Evolutionary conservation across 1,140 invertebrate species (phyloP).

Genomic region (Trachymyrmex cornetzi): DNA sequence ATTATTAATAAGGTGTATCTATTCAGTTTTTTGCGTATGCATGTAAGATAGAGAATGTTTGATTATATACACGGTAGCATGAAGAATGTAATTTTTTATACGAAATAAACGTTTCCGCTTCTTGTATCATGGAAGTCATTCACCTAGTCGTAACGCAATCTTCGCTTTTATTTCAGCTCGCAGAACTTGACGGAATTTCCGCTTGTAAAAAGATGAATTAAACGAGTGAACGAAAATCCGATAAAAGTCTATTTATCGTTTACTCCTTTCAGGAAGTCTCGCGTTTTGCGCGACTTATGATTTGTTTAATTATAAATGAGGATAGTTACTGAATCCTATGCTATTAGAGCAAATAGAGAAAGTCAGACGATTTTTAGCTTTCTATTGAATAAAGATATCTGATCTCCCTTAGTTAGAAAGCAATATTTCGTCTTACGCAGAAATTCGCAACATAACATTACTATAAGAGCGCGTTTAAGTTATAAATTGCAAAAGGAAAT

Average conservation of each 20-base stretch:
- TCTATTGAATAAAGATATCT: slow-evolving; percentile 62
- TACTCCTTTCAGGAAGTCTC: slow-evolving; percentile 48
- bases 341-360: slow-evolving; percentile 64
- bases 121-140: slow-evolving; percentile 48
- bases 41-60: neutral
- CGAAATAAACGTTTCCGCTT: slow-evolving; percentile 56
- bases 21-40: neutral
- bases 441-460: neutral
- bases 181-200: slow-evolving; percentile 35
- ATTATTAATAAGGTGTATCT: neutral
- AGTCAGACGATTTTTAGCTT: slow-evolving; percentile 70
- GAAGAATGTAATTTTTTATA: slow-evolving; percentile 50
- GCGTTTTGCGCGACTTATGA: slow-evolving; percentile 3
- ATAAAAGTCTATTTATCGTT: neutral
- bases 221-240: slow-evolving; percentile 8
- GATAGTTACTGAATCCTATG: slow-evolving; percentile 33
- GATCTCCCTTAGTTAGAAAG: slow-evolving; percentile 57
- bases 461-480: neutral
- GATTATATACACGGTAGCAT: neutral
- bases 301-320: neutral
- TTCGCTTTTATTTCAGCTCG: slow-evolving; percentile 38
- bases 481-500: slow-evolving; percentile 7
- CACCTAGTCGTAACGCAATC: neutral
- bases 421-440: neutral
- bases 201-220: slow-evolving; percentile 32